Conservation (phyloP, 2,113 vertebrate genomes). For the Lasiurus cinereus region DNA sequence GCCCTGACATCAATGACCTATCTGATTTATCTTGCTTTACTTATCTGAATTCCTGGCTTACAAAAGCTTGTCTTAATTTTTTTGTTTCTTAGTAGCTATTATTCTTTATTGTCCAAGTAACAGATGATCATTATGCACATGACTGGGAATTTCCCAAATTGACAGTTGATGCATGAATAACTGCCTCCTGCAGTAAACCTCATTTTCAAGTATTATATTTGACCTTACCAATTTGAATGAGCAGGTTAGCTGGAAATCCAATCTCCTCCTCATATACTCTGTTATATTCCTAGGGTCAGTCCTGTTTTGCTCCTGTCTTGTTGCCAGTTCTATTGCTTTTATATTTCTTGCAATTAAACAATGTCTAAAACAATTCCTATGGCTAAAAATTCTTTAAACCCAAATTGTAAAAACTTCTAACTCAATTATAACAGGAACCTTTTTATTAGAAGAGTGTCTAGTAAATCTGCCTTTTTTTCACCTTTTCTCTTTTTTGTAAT, state of each 20-base stretch:
- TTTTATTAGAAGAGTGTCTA: background rate
- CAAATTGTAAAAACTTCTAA: background rate
- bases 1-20: background rate
- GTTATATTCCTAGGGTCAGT: background rate
- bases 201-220: conserved; percentile 30
- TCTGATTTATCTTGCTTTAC: background rate
- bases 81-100: conserved; percentile 14
- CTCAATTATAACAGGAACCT: background rate
- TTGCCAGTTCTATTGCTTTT: conserved; percentile 13
- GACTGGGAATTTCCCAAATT: background rate
- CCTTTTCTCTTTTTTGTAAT: background rate
- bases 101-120: conserved; percentile 8
- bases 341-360: conserved; percentile 56
- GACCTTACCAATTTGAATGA: background rate
- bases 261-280: background rate
- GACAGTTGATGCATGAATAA: background rate
- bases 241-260: conserved; percentile 34
- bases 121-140: background rate
- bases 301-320: background rate
- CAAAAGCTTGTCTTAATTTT: background rate
- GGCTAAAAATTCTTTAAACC: conserved; percentile 1
- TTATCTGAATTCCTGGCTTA: background rate
- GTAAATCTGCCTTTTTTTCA: background rate
- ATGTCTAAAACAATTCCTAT: background rate
- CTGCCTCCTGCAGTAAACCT: background rate